Evolutionary conservation across 2,113 vertebrate genomes (phyloP).

Genomic region (Euleptes europaea): DNA sequence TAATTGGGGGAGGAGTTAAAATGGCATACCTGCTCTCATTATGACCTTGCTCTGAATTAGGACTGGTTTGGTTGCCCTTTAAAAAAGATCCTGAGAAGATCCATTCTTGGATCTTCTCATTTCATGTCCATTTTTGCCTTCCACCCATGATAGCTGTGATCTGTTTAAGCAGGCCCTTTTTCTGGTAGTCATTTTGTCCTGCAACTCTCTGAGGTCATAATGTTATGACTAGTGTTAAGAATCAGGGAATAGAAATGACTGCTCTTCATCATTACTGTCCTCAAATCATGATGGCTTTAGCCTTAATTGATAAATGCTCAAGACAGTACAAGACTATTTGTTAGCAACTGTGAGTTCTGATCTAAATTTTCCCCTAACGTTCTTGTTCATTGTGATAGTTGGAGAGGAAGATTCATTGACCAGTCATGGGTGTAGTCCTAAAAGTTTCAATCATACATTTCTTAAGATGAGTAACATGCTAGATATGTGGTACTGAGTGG

Average conservation of each 20-base stretch:
- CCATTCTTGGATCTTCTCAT: no score
- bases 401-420: not conserved
- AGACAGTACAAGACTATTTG: not conserved
- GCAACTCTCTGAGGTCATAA: not conserved
- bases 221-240: not conserved
- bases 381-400: not conserved
- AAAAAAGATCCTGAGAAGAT: no score
- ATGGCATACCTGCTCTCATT: no score
- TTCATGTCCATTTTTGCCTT: no score
- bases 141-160: not conserved
- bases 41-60: no score
- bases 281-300: fast-evolving
- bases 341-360: not conserved
- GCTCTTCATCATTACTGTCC: not conserved
- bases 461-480: conserved; percentile 21
- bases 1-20: no score
- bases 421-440: conserved; percentile 5
- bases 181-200: not conserved
- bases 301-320: not conserved
- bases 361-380: not conserved
- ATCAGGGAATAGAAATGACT: not conserved
- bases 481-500: not conserved
- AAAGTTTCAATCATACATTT: not conserved
- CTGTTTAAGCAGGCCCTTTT: not conserved
- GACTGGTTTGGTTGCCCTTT: no score